Base-by-base conservation (phyloP, 2,113 vertebrate species). In the Columba livia region DNA sequence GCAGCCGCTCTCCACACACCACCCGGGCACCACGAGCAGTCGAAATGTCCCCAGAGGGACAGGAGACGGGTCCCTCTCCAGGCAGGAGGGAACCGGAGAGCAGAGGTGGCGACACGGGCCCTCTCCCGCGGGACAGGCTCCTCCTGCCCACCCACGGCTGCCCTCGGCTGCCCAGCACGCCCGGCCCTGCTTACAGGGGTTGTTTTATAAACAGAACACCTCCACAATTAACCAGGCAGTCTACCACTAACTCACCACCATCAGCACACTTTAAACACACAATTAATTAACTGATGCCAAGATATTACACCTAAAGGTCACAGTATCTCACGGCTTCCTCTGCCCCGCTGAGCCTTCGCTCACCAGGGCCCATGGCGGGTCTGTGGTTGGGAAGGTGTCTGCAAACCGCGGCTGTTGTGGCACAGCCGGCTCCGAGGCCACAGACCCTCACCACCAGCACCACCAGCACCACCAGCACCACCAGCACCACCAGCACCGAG, bases 331-430 rank as follows among this genome's bases (percentile, higher is more conserved):
- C 24, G 25, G 50, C 7, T 19, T 60, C 5, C 57, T 53, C 34
- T 2, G 1, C 5, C 3, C 17, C 3, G 0, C 4, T 18, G 5
- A 48, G 83, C 19, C 5, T 1, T 17, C 23, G 53, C 44, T 72
- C 3, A 8, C 12, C 54, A 4, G 73, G 47, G 31, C 20, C 3
- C 6, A 7, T 1, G 0, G 2, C 1, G 4, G 64, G 6, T 14
- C 56, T 34, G 11, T 6, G 1, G 11, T 5, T 2, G 24, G 47
- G 42, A 20, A 17, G 10, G 5, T 8, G 50, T 40, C 20, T 2
- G 1, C 16, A 9, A 13, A n/a, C 12, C 0, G 1, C 31, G 3
- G 24, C 13, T 18, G 15, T 0, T 3, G 28, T 21, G 50, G 16
- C 21, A 24, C 51, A 53, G 21, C 20, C 12, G 5, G 7, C 5